Conservation (phyloP, 2,888 invertebrate genomes). For the Drosophila emarginata region DNA sequence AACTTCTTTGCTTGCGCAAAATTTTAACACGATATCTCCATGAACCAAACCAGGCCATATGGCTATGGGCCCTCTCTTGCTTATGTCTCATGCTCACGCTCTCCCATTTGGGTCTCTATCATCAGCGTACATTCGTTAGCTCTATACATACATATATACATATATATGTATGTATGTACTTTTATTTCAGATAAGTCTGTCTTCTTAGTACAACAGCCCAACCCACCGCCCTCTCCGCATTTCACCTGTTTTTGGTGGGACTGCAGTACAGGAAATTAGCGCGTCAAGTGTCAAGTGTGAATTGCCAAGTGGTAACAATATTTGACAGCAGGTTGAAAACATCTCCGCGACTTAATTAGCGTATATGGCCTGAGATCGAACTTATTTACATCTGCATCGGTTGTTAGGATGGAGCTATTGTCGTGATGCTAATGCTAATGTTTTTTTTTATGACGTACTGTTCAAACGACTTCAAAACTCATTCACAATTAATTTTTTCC, state of each 20-base stretch:
- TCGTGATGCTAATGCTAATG: slow-evolving; percentile 10
- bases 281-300: slow-evolving; percentile 72
- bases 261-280: slow-evolving; percentile 65
- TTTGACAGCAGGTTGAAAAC: slow-evolving; percentile 66
- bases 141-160: no score
- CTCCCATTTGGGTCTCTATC: slow-evolving; percentile 3
- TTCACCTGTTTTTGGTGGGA: neutral
- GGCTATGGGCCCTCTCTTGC: slow-evolving; percentile 3
- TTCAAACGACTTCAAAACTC: slow-evolving; percentile 21
- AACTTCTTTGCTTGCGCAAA: slow-evolving; percentile 66
- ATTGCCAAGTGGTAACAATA: slow-evolving; percentile 71
- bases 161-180: slow-evolving; percentile 7
- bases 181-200: slow-evolving; percentile 48
- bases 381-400: slow-evolving; percentile 53
- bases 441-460: slow-evolving; percentile 10
- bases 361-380: slow-evolving; percentile 30
- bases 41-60: slow-evolving; percentile 20
- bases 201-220: slow-evolving; percentile 19
- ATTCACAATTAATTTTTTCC: neutral
- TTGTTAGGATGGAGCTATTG: neutral
- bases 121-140: neutral
- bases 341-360: slow-evolving; percentile 63
- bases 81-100: slow-evolving; percentile 13
- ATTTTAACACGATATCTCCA: slow-evolving; percentile 69
- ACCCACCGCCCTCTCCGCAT: slow-evolving; percentile 3